phyloP scores from a whole-genome alignment of 2,888 invertebrate species.

The Meloe dianella region DNA sequence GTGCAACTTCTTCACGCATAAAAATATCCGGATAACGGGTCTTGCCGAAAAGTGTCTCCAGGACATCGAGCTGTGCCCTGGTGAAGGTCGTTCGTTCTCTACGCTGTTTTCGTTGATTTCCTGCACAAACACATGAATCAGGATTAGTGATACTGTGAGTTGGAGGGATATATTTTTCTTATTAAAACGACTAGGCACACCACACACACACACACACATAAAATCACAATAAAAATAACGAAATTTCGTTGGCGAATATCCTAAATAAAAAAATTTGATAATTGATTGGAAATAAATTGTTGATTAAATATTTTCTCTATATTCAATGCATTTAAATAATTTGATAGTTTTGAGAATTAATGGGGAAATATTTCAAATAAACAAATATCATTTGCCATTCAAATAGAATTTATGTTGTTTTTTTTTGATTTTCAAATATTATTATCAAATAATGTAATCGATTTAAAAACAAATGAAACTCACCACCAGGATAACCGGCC shows the following conservation, averaged over 20 bases:
- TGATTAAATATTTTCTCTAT: neutral
- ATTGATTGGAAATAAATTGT: neutral
- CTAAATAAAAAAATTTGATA: neutral
- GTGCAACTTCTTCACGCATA: slow-evolving; percentile 98
- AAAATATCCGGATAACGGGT: slow-evolving; percentile 99
- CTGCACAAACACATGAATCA: slow-evolving; percentile 59
- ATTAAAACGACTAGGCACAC: neutral
- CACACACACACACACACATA: too few species aligned
- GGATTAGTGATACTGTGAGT: slow-evolving; percentile 19
- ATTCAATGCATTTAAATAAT: too few species aligned
- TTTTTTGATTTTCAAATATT: slow-evolving; percentile 6
- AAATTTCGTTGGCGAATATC: too few species aligned
- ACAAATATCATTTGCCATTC: slow-evolving; percentile 25
- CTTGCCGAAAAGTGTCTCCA: slow-evolving; percentile 93
- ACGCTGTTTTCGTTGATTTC: slow-evolving; percentile 89
- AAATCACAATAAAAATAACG: too few species aligned
- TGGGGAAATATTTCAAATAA: slow-evolving; percentile 34
- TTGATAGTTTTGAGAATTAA: slow-evolving; percentile 26
- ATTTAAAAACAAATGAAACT: slow-evolving; percentile 28
- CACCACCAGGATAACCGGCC: slow-evolving; percentile 68
- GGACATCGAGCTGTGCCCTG: slow-evolving; percentile 90
- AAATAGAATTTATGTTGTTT: slow-evolving; percentile 33
- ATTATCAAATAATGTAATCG: neutral
- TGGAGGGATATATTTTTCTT: neutral
- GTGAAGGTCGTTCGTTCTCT: slow-evolving; percentile 98